These are phyloP conservation scores for Mungos mungo DNA, from an alignment of 2,113 vertebrate species.

Conservation along the genomic window DNA sequence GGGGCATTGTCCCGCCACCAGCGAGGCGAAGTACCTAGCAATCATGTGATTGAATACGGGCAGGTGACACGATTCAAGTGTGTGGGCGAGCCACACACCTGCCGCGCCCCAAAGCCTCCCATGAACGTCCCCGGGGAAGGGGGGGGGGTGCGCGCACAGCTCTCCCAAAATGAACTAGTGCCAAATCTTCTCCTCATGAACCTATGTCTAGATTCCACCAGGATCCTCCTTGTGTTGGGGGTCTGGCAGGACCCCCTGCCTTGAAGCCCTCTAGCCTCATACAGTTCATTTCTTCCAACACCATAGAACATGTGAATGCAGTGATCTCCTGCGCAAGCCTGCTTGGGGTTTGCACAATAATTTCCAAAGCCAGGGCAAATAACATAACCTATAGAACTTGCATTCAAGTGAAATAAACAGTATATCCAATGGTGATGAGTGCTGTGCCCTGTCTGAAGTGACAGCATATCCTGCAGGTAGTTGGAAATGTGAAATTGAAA, in stretches of 20 bases:
- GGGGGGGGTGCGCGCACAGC: fast-evolving
- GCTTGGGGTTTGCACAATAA: fast-evolving
- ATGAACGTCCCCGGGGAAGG: fast-evolving
- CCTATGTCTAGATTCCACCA: neutral
- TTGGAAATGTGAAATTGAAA: neutral
- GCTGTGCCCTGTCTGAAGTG: neutral
- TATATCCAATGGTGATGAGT: neutral
- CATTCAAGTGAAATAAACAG: neutral
- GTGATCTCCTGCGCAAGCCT: neutral
- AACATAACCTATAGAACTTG: neutral
- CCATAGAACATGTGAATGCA: fast-evolving
- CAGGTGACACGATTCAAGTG: neutral
- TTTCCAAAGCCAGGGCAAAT: neutral
- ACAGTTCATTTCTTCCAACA: neutral
- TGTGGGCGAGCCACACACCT: neutral
- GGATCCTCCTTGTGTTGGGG: neutral
- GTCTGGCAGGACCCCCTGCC: neutral
- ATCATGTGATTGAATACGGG: too few species aligned
- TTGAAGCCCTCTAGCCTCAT: neutral
- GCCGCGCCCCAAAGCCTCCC: neutral
- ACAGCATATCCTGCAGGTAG: neutral
- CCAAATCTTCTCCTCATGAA: neutral
- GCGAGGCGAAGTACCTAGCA: neutral
- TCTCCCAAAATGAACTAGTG: neutral
- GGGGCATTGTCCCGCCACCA: too few species aligned